Percentiles rank a stretch among this genome's conserved stretches.
phyloP scores from a whole-genome alignment of 2,888 invertebrate genomes.

The Ommatoiulus sabulosus region DNA sequence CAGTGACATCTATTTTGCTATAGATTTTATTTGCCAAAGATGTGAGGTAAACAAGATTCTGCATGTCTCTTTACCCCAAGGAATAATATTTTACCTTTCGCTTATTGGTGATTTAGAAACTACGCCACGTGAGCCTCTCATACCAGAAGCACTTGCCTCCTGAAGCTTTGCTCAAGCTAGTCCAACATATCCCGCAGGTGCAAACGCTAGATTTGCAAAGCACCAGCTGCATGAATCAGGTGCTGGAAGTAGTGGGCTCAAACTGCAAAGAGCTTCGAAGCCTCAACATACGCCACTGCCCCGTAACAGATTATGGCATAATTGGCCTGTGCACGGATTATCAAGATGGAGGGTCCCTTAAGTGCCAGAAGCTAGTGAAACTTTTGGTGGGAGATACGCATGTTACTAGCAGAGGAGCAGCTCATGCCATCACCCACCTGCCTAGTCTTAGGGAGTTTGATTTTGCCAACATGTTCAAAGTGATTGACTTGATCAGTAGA shows the following conservation, averaged over 20 bases:
- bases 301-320: background rate
- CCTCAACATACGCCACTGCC: background rate
- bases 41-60: background rate
- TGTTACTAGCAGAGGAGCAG: background rate
- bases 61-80: background rate
- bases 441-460: background rate
- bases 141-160: constrained; percentile 32
- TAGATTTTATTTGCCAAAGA: background rate
- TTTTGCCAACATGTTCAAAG: constrained; percentile 9
- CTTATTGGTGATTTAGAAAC: background rate
- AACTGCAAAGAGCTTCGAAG: background rate
- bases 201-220: background rate
- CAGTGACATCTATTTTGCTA: constrained; percentile 31
- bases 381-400: constrained; percentile 37
- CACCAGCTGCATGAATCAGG: constrained; percentile 1
- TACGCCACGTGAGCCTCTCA: background rate
- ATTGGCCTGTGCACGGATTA: constrained; percentile 1
- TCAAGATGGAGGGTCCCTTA: background rate
- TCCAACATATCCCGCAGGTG: background rate
- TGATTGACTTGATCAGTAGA: background rate
- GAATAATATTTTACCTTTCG: constrained; percentile 8
- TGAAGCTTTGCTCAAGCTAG: background rate
- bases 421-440: background rate
- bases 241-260: background rate
- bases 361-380: constrained; percentile 5